Base-by-base conservation (phyloP, 1,140 invertebrate genomes). In the Drosophila ironensis region DNA sequence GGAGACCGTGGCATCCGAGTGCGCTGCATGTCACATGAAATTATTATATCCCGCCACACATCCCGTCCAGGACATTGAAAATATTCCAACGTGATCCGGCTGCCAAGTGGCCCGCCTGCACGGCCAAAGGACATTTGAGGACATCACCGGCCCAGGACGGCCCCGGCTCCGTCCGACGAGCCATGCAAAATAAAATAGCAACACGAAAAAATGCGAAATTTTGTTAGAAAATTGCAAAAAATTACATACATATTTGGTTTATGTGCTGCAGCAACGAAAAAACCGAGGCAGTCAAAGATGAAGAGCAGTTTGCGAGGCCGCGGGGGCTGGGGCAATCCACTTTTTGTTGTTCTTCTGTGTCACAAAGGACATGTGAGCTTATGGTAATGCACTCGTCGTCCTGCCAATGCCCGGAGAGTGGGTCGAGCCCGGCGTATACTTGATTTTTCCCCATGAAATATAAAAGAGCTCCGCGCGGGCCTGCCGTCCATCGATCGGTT, bases 161-260 rank as follows among this genome's bases (percentile, higher is more conserved):
- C 25, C 71, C 69, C 60, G 70, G 52, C 37, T 51, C 52, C 33
- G 42, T 17, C 71, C 45, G 35, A 42, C 52, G 52, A 38, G 64
- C 60, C 67, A 75, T 72, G 67, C 72, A 61, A 81, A 81, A 81
- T 82, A 81, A 81, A 81, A 81, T 68, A 72, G 61, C 60, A 68
- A 60, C 61, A 82, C 56, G 54, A 86, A 80, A 86, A 86, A 70
- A 73, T 72, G 47, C 52, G 70, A 75, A 87, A 86, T 84, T 86
- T 84, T 59, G 80, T 84, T 84, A 84, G 80, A 82, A 84, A 77
- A 86, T 78, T 73, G 80, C 63, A 86, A 74, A 82, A 82, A 84
- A 84, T 86, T 82, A 82, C 77, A 84, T 81, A 81, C 78, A 61
- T 84, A 78, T 78, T 78, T 78, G 69, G 74, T 51, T 70, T 66